Percentiles rank a stretch among this genome's conserved stretches.
Evolutionary conservation across 2,797 vertebrate species (phyloP).

Genomic region (Lycodopsis pacificus): DNA sequence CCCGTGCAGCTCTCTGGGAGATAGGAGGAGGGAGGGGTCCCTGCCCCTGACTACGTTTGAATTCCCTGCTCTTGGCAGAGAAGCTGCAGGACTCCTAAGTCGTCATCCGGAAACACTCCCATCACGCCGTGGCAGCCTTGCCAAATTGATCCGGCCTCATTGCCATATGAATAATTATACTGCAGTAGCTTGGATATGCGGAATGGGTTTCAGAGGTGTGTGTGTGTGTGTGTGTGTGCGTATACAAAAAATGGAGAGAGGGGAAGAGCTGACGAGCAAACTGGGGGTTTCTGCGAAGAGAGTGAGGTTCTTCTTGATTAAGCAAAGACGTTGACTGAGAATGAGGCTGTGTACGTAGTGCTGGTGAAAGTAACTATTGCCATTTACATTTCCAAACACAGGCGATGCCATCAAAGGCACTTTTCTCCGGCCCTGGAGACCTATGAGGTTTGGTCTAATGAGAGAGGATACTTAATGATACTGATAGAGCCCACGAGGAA

Average conservation of each 20-base stretch:
- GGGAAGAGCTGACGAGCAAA: constrained; percentile 45
- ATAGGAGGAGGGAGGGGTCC: constrained; percentile 40
- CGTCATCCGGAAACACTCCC: constrained; percentile 70
- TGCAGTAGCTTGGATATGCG: constrained; percentile 56
- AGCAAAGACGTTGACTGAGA: constrained; percentile 64
- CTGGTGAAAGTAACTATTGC: constrained; percentile 57
- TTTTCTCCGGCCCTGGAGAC: constrained; percentile 64
- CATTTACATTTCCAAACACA: constrained; percentile 76
- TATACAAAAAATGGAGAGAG: constrained; percentile 18
- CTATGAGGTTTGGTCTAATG: constrained; percentile 72
- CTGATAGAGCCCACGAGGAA: constrained; percentile 75
- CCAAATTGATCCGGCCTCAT: constrained; percentile 58
- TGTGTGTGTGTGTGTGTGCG: constrained; percentile 7
- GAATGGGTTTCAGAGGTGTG: constrained; percentile 39
- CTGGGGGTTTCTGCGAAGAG: constrained; percentile 41
- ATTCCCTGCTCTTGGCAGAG: constrained; percentile 69
- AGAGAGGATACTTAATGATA: constrained; percentile 79
- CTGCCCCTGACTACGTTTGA: constrained; percentile 72
- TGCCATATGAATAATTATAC: constrained; percentile 72
- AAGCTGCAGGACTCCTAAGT: constrained; percentile 66
- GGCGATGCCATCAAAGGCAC: constrained; percentile 58
- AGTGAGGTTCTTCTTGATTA: constrained; percentile 70
- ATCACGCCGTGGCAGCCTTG: constrained; percentile 56
- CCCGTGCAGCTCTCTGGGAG: constrained; percentile 42
- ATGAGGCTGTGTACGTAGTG: constrained; percentile 53